Evolutionary conservation across 2,888 invertebrate species (phyloP).

Genomic region (Torymus texanus): DNA sequence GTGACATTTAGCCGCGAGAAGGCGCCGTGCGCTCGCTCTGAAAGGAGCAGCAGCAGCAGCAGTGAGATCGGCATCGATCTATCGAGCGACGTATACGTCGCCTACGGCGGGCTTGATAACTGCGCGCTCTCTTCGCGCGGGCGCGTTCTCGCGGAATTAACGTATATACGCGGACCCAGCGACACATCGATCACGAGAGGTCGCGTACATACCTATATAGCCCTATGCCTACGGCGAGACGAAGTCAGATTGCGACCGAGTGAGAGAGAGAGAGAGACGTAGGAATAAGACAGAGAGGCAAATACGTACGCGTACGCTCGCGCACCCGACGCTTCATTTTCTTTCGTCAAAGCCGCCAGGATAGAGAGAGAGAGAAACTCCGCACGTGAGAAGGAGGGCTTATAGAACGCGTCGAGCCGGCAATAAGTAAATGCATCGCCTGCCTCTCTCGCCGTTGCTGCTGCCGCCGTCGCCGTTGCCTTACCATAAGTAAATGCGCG

Average conservation of each 20-base stretch:
- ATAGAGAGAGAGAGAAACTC: neutral
- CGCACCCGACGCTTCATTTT: conserved; percentile 17
- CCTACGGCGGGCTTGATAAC: neutral
- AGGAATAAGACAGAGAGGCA: neutral
- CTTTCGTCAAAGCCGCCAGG: conserved; percentile 29
- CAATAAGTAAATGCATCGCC: conserved; percentile 31
- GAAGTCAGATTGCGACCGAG: neutral
- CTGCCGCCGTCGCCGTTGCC: too few relatives aligned
- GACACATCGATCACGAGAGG: conserved; percentile 8
- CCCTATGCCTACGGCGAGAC: too few relatives aligned
- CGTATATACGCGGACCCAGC: neutral
- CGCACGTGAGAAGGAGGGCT: too few relatives aligned
- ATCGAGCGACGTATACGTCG: conserved; percentile 10
- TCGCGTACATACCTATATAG: too few relatives aligned
- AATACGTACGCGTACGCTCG: neutral
- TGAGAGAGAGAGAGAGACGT: neutral
- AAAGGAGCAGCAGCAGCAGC: neutral
- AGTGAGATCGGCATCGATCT: conserved; percentile 23
- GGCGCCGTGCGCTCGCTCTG: neutral
- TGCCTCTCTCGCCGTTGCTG: neutral
- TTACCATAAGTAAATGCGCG: conserved; percentile 40
- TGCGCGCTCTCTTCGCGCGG: neutral
- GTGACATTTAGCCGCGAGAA: conserved; percentile 46
- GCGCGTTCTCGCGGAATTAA: conserved; percentile 1
- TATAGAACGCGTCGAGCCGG: conserved; percentile 8